phyloP scores from a whole-genome alignment of 2,797 vertebrate genomes.

The Diplodus sargus region DNA sequence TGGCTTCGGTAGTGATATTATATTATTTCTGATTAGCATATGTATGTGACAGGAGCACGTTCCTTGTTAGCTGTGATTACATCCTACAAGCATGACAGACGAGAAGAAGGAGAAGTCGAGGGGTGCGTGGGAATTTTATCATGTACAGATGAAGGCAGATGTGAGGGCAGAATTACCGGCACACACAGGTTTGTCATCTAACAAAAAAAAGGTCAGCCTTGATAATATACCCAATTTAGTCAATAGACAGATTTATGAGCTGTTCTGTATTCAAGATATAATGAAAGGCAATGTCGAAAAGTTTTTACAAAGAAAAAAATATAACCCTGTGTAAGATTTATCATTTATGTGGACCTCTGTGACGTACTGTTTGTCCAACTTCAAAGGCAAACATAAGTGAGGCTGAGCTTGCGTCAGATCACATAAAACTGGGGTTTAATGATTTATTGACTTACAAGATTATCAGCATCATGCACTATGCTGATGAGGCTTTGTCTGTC shows the following conservation, averaged over 20 bases:
- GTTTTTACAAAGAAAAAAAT: background rate
- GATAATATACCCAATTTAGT: background rate
- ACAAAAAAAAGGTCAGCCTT: background rate
- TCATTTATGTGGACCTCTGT: background rate
- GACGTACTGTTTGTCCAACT: background rate
- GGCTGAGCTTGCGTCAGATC: slow-evolving; percentile 10
- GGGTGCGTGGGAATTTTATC: background rate
- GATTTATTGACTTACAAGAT: slow-evolving; percentile 30
- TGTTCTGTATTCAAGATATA: slow-evolving; percentile 5
- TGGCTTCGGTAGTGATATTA: slow-evolving; percentile 39
- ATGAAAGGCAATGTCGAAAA: background rate
- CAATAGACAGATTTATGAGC: background rate
- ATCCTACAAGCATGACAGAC: slow-evolving; percentile 21
- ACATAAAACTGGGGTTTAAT: slow-evolving; percentile 18
- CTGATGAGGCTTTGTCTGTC: slow-evolving; percentile 54
- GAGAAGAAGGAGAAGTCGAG: background rate
- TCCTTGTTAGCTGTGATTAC: slow-evolving; percentile 54
- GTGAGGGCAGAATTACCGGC: background rate
- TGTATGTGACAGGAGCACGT: slow-evolving; percentile 34
- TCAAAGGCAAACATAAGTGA: slow-evolving; percentile 11
- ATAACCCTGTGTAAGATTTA: background rate
- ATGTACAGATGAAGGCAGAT: background rate
- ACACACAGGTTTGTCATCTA: slow-evolving; percentile 4
- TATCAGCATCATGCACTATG: slow-evolving; percentile 36
- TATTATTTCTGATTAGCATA: slow-evolving; percentile 57